These are phyloP conservation scores for Limnephilus lunatus DNA, from an alignment of 2,888 invertebrate species.

Conservation along the genomic window DNA sequence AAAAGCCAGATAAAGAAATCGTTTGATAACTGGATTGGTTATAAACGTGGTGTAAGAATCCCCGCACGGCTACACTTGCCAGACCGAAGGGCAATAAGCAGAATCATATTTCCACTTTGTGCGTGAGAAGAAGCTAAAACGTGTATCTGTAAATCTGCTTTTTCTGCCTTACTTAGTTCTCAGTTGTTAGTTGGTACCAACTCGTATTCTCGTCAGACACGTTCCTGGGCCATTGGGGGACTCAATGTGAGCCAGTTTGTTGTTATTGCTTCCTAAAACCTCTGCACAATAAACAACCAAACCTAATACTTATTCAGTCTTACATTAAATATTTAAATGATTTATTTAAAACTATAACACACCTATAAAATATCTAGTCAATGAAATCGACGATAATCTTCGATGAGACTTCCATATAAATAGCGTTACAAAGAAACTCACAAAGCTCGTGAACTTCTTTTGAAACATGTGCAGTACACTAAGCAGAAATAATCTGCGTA, in stretches of 20 bases:
- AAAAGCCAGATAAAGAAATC: neutral
- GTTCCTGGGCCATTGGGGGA: neutral
- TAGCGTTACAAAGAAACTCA: no score
- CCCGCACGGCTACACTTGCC: slow-evolving; percentile 7
- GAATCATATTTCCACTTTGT: slow-evolving; percentile 56
- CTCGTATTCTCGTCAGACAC: neutral
- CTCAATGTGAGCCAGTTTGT: neutral
- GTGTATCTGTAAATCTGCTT: neutral
- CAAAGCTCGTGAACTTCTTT: no score
- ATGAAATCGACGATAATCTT: no score
- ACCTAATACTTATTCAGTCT: neutral
- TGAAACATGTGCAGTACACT: no score
- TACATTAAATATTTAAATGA: no score
- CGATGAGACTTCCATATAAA: no score
- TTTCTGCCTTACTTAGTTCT: neutral
- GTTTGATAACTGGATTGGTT: neutral
- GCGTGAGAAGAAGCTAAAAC: slow-evolving; percentile 32
- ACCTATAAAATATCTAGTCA: no score
- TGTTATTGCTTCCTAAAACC: neutral
- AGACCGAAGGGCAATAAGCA: slow-evolving; percentile 31
- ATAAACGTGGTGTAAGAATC: neutral
- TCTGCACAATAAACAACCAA: neutral
- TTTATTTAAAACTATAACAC: no score
- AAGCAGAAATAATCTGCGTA: no score
- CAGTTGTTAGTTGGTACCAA: neutral